phyloP scores from a whole-genome alignment of 2,797 vertebrate species.

The Sitta carolinensis region DNA sequence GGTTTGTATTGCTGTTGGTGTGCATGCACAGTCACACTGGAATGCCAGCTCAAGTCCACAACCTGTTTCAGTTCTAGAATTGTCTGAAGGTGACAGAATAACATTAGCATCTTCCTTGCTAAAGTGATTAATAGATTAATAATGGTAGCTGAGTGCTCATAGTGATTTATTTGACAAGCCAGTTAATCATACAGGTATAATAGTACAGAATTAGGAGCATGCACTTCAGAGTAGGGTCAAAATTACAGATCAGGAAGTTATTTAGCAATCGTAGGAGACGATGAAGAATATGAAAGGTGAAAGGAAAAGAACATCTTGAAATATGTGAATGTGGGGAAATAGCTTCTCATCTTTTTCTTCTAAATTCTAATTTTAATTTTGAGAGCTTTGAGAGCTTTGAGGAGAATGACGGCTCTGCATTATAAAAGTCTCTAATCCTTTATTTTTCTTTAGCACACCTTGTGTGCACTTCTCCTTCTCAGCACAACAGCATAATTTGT shows the following conservation, averaged over 20 bases:
- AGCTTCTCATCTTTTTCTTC: not conserved
- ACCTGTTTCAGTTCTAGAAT: not conserved
- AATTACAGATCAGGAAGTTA: not conserved
- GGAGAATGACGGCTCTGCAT: not conserved
- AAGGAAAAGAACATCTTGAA: not conserved
- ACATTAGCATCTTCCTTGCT: not conserved
- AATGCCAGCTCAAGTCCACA: not conserved
- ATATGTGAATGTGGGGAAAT: not conserved
- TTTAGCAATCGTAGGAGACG: not conserved
- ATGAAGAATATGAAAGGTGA: not conserved
- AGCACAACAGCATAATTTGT: not conserved
- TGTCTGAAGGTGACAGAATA: not conserved
- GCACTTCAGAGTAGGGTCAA: not conserved
- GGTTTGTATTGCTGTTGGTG: not conserved
- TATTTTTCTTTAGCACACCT: not conserved
- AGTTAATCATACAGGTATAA: not conserved
- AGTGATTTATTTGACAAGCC: not conserved
- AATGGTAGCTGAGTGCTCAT: not conserved
- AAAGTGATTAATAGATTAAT: slow-evolving; percentile 30
- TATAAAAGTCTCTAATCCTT: not conserved
- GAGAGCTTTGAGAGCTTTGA: not conserved
- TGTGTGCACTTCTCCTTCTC: not conserved
- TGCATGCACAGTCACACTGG: not conserved
- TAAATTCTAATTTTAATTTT: not conserved
- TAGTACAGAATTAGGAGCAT: not conserved